Percentiles rank a stretch among this genome's conserved stretches.
These are phyloP conservation scores for Anarsia innoxiella DNA, from an alignment of 2,888 invertebrate genomes.

Conservation along the genomic window DNA sequence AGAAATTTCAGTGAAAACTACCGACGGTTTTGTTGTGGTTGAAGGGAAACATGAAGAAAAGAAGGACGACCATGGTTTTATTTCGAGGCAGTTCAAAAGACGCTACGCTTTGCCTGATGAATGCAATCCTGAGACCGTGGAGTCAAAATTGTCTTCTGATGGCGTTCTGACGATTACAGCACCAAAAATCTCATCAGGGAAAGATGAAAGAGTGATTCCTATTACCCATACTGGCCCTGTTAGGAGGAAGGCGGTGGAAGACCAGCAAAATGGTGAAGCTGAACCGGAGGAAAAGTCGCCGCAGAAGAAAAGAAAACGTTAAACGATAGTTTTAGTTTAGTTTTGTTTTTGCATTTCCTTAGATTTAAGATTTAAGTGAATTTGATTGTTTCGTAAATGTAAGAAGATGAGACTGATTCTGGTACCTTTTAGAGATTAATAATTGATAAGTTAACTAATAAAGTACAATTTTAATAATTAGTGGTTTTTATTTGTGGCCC, in stretches of 20 bases:
- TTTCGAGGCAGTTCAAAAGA: conserved; percentile 83
- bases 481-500: too few relatives aligned
- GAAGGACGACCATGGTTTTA: conserved; percentile 82
- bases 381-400: too few relatives aligned
- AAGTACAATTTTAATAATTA: too few relatives aligned
- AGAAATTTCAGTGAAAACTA: conserved; percentile 84
- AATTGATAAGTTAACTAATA: too few relatives aligned
- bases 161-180: conserved; percentile 82
- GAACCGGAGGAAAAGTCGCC: conserved; percentile 27
- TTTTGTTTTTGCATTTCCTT: too few relatives aligned
- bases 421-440: too few relatives aligned
- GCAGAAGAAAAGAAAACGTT: conserved; percentile 55
- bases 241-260: conserved; percentile 53
- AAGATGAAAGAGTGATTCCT: conserved; percentile 71
- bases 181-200: conserved; percentile 47
- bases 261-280: conserved; percentile 25
- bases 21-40: conserved; percentile 80
- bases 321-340: too few relatives aligned
- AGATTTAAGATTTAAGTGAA: too few relatives aligned
- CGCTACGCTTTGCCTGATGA: conserved; percentile 84
- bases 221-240: conserved; percentile 78
- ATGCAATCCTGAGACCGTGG: conserved; percentile 80
- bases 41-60: conserved; percentile 89
- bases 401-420: too few relatives aligned
- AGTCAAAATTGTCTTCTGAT: conserved; percentile 83